Evolutionary conservation across 2,888 invertebrate species (phyloP).

Genomic region (Deilephila porcellus): DNA sequence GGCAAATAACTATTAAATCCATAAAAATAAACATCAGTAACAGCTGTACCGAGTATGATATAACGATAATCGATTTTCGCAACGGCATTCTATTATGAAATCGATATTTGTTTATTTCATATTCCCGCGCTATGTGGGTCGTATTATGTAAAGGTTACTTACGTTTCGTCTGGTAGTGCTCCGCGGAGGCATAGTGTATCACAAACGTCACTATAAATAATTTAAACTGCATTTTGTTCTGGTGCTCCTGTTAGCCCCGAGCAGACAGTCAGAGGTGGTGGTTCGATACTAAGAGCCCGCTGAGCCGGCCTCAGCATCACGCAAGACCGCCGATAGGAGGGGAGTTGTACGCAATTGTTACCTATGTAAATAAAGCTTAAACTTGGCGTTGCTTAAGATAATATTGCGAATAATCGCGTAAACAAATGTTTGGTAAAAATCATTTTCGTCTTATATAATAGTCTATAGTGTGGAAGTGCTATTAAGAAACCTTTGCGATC

Average conservation of each 20-base stretch:
- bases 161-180: constrained; percentile 79
- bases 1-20: not conserved
- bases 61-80: constrained; percentile 51
- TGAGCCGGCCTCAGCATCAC: constrained; percentile 56
- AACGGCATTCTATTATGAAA: constrained; percentile 53
- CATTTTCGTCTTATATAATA: not conserved
- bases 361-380: constrained; percentile 78
- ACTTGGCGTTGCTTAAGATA: constrained; percentile 65
- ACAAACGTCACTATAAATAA: constrained; percentile 73
- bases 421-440: constrained; percentile 33
- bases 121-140: constrained; percentile 41
- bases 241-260: constrained; percentile 58
- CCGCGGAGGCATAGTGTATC: constrained; percentile 65
- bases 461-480: not conserved
- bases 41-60: constrained; percentile 15
- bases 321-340: constrained; percentile 63
- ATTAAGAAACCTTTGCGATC: not conserved
- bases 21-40: constrained; percentile 27
- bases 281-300: constrained; percentile 68
- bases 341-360: constrained; percentile 77
- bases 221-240: constrained; percentile 70
- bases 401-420: constrained; percentile 55
- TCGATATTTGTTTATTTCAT: constrained; percentile 47
- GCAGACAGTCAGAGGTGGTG: constrained; percentile 67
- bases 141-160: constrained; percentile 60